phyloP scores from a whole-genome alignment of 1,140 invertebrate species.

The Reticulitermes speratus region DNA sequence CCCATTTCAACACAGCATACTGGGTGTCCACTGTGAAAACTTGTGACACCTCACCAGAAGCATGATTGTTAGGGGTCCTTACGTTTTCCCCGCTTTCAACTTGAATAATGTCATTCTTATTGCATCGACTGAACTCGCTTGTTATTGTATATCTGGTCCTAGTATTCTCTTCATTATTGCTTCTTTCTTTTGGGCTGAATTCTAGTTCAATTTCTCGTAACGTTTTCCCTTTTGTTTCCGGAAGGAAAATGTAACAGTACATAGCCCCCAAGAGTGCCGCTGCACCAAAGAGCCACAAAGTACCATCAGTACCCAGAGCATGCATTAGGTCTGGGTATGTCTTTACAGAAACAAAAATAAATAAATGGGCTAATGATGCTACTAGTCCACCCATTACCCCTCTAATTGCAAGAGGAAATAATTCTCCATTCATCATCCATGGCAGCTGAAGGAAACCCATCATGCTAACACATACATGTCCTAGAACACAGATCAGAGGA shows the following conservation, averaged over 20 bases:
- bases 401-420: slow-evolving; percentile 67
- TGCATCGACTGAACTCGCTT: neutral
- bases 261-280: slow-evolving; percentile 64
- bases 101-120: too few relatives aligned
- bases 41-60: neutral
- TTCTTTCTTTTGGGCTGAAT: slow-evolving; percentile 43
- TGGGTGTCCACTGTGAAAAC: neutral
- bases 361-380: slow-evolving; percentile 65
- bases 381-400: slow-evolving; percentile 68
- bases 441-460: slow-evolving; percentile 70
- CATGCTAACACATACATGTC: slow-evolving; percentile 71
- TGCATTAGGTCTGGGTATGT: slow-evolving; percentile 62
- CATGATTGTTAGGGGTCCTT: neutral
- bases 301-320: slow-evolving; percentile 62
- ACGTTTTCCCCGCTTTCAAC: neutral
- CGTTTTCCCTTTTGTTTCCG: slow-evolving; percentile 77
- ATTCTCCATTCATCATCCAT: slow-evolving; percentile 72
- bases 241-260: slow-evolving; percentile 68
- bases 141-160: slow-evolving; percentile 41
- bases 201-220: slow-evolving; percentile 73
- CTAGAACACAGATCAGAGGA: slow-evolving; percentile 61
- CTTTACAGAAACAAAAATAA: slow-evolving; percentile 70
- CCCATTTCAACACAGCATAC: neutral
- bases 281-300: slow-evolving; percentile 73
- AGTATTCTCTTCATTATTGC: slow-evolving; percentile 33